Percentiles rank a stretch among this genome's conserved stretches.
Conservation (phyloP, 2,113 vertebrate genomes). For the Pangasianodon hypophthalmus region DNA sequence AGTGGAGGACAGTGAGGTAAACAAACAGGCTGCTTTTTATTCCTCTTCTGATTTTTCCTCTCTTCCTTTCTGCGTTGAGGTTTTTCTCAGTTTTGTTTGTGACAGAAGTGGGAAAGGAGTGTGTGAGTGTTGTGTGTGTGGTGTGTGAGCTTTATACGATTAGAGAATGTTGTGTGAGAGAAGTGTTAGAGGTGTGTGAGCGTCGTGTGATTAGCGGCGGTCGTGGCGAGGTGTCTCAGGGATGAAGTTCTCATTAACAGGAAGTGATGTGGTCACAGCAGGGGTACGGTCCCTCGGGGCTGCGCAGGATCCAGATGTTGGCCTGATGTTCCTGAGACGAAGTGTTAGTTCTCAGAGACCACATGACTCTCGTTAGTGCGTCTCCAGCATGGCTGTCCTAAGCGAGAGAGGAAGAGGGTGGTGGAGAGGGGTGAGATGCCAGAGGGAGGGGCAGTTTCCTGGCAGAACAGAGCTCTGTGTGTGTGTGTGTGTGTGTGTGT, state of each 20-base stretch:
- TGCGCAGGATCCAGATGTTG: slow-evolving; percentile 43
- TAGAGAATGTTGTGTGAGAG: not conserved
- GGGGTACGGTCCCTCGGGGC: not conserved
- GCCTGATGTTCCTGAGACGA: slow-evolving; percentile 15
- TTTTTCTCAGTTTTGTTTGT: not conserved
- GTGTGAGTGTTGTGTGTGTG: not conserved
- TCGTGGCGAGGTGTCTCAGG: not conserved
- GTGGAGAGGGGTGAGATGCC: slow-evolving; percentile 29
- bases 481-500: slow-evolving; percentile 36
- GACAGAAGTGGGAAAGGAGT: not conserved
- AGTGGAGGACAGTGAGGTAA: slow-evolving; percentile 35
- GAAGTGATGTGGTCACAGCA: slow-evolving; percentile 15
- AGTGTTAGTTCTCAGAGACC: not conserved
- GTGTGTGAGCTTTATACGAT: not conserved
- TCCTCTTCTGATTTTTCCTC: not conserved
- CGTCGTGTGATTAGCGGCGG: not conserved
- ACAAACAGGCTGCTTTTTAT: not conserved
- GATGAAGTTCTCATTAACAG: not conserved
- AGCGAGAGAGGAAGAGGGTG: slow-evolving; percentile 39
- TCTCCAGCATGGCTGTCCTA: slow-evolving; percentile 20
- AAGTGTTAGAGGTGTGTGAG: not conserved
- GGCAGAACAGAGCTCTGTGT: slow-evolving; percentile 62
- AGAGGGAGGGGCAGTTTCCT: slow-evolving; percentile 24
- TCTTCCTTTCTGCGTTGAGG: not conserved
- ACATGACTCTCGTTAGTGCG: slow-evolving; percentile 43